Evolutionary conservation across 2,113 vertebrate genomes (phyloP).

Genomic region (Antidorcas marsupialis): DNA sequence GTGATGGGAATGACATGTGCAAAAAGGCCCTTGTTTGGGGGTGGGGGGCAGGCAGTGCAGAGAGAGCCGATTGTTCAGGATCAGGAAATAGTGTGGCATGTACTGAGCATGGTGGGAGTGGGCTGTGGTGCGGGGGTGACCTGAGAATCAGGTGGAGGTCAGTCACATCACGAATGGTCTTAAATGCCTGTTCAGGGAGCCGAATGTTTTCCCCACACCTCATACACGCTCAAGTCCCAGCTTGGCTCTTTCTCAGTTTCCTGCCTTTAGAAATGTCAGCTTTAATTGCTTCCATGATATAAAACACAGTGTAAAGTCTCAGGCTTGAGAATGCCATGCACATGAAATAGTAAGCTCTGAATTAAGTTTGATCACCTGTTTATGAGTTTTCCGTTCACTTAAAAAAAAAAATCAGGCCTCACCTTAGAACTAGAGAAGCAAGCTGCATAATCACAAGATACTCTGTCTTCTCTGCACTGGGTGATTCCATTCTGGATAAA

Average conservation of each 20-base stretch:
- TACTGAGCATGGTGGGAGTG: not conserved
- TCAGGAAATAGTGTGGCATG: not conserved
- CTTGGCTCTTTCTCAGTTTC: not conserved
- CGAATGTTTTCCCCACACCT: not conserved
- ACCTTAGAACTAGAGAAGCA: not conserved
- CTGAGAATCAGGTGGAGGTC: not conserved
- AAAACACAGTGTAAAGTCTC: not conserved
- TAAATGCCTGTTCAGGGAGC: not conserved
- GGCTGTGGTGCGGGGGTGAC: not conserved
- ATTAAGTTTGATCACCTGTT: not conserved
- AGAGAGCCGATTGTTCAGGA: not conserved
- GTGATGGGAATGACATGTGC: not conserved
- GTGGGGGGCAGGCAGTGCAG: not conserved
- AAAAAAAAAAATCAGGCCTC: not conserved
- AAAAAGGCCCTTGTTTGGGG: not conserved
- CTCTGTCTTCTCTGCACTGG: accelerated
- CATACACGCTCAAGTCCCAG: not conserved
- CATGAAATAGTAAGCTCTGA: not conserved
- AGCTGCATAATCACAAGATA: not conserved
- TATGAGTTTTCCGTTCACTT: not conserved
- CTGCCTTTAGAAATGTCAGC: not conserved
- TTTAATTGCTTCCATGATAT: not conserved
- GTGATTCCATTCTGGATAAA: not conserved
- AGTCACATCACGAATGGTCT: not conserved
- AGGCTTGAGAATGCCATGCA: not conserved